These are phyloP conservation scores for Menura novaehollandiae DNA, from an alignment of 2,113 vertebrate species.

Conservation along the genomic window DNA sequence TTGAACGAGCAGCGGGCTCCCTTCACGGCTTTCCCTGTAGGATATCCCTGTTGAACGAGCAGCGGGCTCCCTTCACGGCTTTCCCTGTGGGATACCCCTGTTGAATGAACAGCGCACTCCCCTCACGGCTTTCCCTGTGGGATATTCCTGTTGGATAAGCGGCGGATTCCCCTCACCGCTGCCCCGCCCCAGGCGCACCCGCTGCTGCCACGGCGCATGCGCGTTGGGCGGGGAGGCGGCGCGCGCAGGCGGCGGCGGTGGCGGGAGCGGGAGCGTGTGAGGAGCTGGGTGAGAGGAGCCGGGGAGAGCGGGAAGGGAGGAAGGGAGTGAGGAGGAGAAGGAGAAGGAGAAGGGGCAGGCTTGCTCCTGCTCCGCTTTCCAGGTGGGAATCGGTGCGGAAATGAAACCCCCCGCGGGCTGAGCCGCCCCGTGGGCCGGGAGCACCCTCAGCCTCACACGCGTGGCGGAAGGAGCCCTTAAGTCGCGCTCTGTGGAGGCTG, in stretches of 20 bases:
- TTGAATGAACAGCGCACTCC: too few relatives aligned
- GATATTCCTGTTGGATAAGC: too few relatives aligned
- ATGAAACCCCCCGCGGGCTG: background rate
- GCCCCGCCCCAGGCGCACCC: background rate
- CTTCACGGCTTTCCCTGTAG: too few relatives aligned
- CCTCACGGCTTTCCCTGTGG: too few relatives aligned
- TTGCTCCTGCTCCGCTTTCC: background rate
- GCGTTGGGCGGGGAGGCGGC: fast-evolving
- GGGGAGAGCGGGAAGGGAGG: background rate
- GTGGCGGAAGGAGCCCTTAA: background rate
- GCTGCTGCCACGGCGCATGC: background rate
- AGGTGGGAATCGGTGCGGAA: background rate
- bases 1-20: background rate
- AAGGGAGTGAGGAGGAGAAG: fast-evolving
- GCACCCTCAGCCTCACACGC: background rate
- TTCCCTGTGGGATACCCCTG: too few relatives aligned
- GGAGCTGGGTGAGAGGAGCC: background rate
- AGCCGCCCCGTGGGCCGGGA: background rate
- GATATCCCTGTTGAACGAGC: background rate
- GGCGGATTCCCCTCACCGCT: fast-evolving
- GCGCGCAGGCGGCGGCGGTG: background rate
- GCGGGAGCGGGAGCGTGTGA: background rate
- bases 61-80: background rate
- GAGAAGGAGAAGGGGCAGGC: fast-evolving
- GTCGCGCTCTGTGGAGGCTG: background rate